These are phyloP conservation scores for Amniataba percoides DNA, from an alignment of 2,797 vertebrate genomes.

Conservation along the genomic window DNA sequence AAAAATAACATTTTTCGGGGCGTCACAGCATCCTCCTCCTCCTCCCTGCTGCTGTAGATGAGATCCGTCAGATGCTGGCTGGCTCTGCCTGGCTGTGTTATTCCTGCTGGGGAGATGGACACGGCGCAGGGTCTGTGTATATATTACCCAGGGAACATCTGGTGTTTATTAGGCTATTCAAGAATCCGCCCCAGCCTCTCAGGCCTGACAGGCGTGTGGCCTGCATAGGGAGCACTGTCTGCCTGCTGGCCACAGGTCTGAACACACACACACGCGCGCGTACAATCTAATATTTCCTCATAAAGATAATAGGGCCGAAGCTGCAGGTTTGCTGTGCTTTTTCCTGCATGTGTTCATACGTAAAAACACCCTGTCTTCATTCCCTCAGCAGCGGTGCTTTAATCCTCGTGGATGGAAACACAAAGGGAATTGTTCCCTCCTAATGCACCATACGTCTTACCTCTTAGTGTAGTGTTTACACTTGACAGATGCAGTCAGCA, in stretches of 20 bases:
- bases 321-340: constrained; percentile 65
- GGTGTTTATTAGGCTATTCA: constrained; percentile 86
- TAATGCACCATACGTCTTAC: constrained; percentile 56
- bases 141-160: constrained; percentile 86
- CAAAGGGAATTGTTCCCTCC: constrained; percentile 43
- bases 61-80: constrained; percentile 60
- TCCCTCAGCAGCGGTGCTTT: constrained; percentile 51
- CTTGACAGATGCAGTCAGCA: constrained; percentile 58
- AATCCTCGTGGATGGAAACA: constrained; percentile 65
- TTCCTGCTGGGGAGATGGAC: constrained; percentile 79
- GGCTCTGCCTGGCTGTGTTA: constrained; percentile 69
- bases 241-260: constrained; percentile 67
- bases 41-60: constrained; percentile 43
- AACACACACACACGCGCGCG: constrained; percentile 49
- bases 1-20: constrained; percentile 22
- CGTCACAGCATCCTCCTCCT: constrained; percentile 15
- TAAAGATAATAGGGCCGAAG: constrained; percentile 68
- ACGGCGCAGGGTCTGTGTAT: constrained; percentile 82
- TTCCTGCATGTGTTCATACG: constrained; percentile 26
- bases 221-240: constrained; percentile 75
- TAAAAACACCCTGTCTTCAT: constrained; percentile 37
- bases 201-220: constrained; percentile 82
- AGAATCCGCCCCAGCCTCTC: constrained; percentile 79
- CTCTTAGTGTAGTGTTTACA: constrained; percentile 65
- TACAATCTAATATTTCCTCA: constrained; percentile 74